Percentiles rank a stretch among this genome's conserved stretches.
phyloP scores from a whole-genome alignment of 2,797 vertebrate genomes.

The Sarcoramphus papa region DNA sequence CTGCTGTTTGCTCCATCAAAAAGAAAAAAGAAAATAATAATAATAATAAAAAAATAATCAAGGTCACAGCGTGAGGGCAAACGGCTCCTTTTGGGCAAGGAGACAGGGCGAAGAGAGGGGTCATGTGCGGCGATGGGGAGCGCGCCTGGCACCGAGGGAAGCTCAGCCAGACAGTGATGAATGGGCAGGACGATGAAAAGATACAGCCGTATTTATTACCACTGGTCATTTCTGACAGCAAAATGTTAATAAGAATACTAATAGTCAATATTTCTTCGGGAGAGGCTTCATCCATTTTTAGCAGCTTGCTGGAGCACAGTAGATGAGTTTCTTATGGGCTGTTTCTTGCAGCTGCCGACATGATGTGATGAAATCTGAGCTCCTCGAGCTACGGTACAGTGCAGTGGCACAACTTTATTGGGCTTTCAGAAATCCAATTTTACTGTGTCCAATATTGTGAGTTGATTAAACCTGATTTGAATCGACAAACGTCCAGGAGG shows the following conservation, averaged over 20 bases:
- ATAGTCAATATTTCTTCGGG: slow-evolving; percentile 27
- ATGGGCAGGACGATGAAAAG: background rate
- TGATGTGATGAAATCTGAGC: slow-evolving; percentile 10
- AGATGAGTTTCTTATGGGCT: background rate
- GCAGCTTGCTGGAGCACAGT: slow-evolving; percentile 5
- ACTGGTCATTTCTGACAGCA: slow-evolving; percentile 33
- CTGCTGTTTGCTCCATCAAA: background rate
- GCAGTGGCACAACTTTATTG: slow-evolving; percentile 23
- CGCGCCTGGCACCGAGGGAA: background rate
- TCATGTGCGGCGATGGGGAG: background rate
- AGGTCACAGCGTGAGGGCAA: background rate
- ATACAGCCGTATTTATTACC: slow-evolving; percentile 26
- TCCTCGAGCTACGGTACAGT: background rate
- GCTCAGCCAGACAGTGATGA: slow-evolving; percentile 12
- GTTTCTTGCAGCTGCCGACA: background rate
- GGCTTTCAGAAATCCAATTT: slow-evolving; percentile 58
- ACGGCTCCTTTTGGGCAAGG: background rate
- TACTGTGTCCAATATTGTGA: slow-evolving; percentile 31
- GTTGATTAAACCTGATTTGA: slow-evolving; percentile 65
- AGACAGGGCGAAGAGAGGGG: background rate
- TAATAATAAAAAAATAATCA: background rate
- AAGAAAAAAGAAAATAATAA: background rate
- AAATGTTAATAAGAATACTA: slow-evolving; percentile 35
- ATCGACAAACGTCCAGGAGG: background rate
- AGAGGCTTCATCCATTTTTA: slow-evolving; percentile 28